phyloP scores from a whole-genome alignment of 2,888 invertebrate species.

The Rotaria magnacalcarata region DNA sequence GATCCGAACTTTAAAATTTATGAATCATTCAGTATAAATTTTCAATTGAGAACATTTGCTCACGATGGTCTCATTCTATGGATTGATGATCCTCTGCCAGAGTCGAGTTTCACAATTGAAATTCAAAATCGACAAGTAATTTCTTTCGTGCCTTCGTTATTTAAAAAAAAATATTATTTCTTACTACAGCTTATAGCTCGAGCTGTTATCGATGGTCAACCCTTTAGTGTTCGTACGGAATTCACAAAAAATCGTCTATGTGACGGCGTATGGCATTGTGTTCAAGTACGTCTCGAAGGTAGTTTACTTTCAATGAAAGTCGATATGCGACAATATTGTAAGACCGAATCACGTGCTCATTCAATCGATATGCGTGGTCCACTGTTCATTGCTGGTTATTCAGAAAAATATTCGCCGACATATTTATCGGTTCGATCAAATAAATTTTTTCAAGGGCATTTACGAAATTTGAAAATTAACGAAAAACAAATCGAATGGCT shows the following conservation, averaged over 20 bases:
- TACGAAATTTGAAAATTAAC: conserved; percentile 10
- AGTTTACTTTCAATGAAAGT: conserved; percentile 1
- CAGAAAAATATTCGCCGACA: conserved; percentile 8
- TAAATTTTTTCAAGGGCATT: neutral
- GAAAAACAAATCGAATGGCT: neutral
- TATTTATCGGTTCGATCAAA: conserved; percentile 22
- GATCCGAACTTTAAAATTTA: conserved; percentile 33
- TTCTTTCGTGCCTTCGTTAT: neutral
- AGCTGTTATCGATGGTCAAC: conserved; percentile 12
- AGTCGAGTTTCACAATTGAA: conserved; percentile 18
- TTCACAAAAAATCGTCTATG: conserved; percentile 33
- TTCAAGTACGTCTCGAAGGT: conserved; percentile 17
- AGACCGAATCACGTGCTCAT: neutral
- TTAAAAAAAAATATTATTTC: neutral
- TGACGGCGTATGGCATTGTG: conserved; percentile 7
- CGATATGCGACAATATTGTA: neutral
- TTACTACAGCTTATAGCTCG: neutral
- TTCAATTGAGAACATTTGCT: conserved; percentile 6
- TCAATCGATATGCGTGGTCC: neutral
- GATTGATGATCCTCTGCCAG: conserved; percentile 14
- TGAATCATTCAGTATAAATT: neutral
- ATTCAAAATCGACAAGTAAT: conserved; percentile 17
- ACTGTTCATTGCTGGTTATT: conserved; percentile 17
- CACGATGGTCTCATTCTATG: neutral
- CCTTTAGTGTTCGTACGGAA: conserved; percentile 24